These are phyloP conservation scores for Cantharis rufa DNA, from an alignment of 2,888 invertebrate genomes.

Conservation along the genomic window DNA sequence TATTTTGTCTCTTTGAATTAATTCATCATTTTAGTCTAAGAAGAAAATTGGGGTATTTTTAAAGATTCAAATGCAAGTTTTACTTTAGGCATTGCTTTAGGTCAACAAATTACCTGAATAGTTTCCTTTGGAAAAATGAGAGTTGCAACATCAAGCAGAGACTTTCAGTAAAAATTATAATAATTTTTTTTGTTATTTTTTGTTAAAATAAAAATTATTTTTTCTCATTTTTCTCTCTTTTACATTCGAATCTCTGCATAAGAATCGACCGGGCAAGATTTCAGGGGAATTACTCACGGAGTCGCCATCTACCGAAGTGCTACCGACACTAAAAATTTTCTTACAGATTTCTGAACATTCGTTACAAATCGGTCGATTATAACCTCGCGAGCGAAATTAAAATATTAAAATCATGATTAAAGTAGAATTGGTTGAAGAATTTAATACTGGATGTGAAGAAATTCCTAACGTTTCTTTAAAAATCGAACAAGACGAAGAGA, in stretches of 20 bases:
- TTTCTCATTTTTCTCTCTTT: too few species aligned
- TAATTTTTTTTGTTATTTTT: too few species aligned
- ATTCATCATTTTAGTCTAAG: too few species aligned
- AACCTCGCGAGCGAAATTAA: neutral
- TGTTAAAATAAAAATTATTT: too few species aligned
- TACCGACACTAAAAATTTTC: neutral
- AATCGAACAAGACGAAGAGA: neutral
- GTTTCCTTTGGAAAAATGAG: too few species aligned
- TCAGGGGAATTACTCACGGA: neutral
- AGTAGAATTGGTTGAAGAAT: neutral
- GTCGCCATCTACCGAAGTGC: neutral
- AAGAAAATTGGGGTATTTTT: too few species aligned
- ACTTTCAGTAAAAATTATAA: too few species aligned
- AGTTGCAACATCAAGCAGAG: too few species aligned
- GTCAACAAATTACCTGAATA: too few species aligned
- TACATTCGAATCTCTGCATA: neutral
- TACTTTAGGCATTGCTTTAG: too few species aligned
- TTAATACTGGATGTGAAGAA: neutral
- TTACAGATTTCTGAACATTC: neutral
- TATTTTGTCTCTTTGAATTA: too few species aligned
- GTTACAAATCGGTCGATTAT: neutral
- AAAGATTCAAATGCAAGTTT: too few species aligned
- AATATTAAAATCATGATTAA: neutral
- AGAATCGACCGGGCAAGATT: neutral
- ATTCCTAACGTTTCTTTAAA: neutral